phyloP scores from a whole-genome alignment of 2,797 vertebrate genomes.

The Cuniculus paca region DNA sequence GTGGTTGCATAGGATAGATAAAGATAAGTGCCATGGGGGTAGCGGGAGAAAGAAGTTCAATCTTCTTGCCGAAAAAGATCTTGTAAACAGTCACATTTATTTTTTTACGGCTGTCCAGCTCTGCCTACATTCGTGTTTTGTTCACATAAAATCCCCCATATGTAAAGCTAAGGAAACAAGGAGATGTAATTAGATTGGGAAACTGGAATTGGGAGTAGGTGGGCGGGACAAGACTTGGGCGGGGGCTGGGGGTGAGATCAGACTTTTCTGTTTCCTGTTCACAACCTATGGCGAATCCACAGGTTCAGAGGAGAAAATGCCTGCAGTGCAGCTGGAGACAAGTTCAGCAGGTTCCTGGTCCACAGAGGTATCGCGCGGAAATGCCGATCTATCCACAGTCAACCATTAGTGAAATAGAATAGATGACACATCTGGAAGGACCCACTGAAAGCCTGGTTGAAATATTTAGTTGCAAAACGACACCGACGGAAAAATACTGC shows the following conservation, averaged over 20 bases:
- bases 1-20: slow-evolving; percentile 40
- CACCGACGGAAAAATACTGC: slow-evolving; percentile 43
- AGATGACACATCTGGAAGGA: slow-evolving; percentile 56
- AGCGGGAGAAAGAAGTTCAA: not conserved
- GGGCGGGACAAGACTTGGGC: not conserved
- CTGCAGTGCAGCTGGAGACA: slow-evolving; percentile 41
- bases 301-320: slow-evolving; percentile 65
- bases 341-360: slow-evolving; percentile 79
- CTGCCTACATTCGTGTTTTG: slow-evolving; percentile 9
- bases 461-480: slow-evolving; percentile 55
- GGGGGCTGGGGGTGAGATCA: too few relatives aligned
- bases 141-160: slow-evolving; percentile 43
- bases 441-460: slow-evolving; percentile 73
- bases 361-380: slow-evolving; percentile 25
- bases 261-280: not conserved
- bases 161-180: not conserved
- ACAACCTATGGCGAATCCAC: slow-evolving; percentile 49
- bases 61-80: slow-evolving; percentile 49
- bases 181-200: not conserved
- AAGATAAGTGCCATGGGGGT: slow-evolving; percentile 23
- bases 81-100: slow-evolving; percentile 29
- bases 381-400: slow-evolving; percentile 72
- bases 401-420: slow-evolving; percentile 45
- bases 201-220: not conserved
- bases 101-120: slow-evolving; percentile 37